Conservation (phyloP, 2,888 invertebrate genomes). For the Pterobdella sp. region DNA sequence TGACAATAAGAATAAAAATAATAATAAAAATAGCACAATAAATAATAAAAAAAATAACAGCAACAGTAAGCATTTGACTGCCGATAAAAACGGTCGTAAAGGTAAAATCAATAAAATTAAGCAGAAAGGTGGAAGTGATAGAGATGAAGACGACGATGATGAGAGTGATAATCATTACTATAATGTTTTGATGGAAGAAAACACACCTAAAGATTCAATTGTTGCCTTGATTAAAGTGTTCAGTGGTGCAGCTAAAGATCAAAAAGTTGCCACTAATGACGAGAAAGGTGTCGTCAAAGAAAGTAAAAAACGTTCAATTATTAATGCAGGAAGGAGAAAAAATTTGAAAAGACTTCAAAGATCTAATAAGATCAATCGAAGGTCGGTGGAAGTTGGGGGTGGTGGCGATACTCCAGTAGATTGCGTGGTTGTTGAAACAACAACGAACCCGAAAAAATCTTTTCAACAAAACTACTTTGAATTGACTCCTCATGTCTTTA, state of each 20-base stretch:
- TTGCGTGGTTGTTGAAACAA: background rate
- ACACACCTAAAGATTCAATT: conserved; percentile 14
- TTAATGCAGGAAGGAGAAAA: background rate
- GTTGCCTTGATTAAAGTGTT: conserved; percentile 19
- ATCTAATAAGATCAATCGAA: too few species aligned
- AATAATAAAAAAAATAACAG: background rate
- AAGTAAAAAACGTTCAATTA: background rate
- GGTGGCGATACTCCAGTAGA: background rate
- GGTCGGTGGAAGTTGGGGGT: background rate
- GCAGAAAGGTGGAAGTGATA: background rate
- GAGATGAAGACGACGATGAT: background rate
- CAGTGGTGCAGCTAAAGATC: background rate
- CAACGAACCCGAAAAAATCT: too few species aligned
- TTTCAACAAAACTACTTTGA: conserved; percentile 9
- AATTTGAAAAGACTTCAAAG: too few species aligned
- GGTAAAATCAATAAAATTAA: conserved; percentile 10
- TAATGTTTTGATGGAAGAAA: conserved; percentile 16
- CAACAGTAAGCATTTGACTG: background rate
- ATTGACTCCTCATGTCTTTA: conserved; percentile 19
- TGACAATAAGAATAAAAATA: background rate
- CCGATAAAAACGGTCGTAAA: background rate
- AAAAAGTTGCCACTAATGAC: background rate
- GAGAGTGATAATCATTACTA: background rate
- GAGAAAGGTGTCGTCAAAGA: background rate
- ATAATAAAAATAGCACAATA: background rate